Evolutionary conservation across 2,113 vertebrate genomes (phyloP).

Genomic region (Macroglossus sobrinus): DNA sequence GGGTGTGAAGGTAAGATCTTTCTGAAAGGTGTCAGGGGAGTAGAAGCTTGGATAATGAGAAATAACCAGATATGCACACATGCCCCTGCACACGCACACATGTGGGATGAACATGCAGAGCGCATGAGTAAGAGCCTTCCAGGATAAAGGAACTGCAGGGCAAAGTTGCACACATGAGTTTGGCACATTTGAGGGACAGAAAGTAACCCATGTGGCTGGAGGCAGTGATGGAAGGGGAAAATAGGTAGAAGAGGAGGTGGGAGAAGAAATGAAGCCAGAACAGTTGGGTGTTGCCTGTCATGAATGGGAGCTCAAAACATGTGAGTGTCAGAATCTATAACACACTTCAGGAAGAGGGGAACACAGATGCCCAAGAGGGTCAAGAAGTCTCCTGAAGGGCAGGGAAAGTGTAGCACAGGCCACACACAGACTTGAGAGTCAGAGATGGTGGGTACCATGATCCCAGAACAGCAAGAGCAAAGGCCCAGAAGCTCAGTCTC

Average conservation of each 20-base stretch:
- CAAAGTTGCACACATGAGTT: not conserved
- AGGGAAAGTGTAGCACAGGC: too few relatives aligned
- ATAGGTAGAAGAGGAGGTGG: not conserved
- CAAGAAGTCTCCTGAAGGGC: not conserved
- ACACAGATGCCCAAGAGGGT: not conserved
- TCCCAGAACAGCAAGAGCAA: not conserved
- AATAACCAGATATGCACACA: not conserved
- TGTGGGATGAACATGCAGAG: not conserved
- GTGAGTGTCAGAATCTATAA: not conserved
- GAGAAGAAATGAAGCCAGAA: not conserved
- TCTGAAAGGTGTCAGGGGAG: not conserved
- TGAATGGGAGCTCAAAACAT: not conserved
- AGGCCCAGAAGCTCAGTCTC: not conserved
- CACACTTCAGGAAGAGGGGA: not conserved
- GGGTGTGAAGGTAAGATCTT: too few relatives aligned
- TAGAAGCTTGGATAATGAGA: not conserved
- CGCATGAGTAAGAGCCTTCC: not conserved
- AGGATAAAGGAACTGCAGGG: not conserved
- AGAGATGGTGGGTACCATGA: not conserved
- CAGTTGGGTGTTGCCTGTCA: not conserved
- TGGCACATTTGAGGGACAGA: not conserved
- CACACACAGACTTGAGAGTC: not conserved
- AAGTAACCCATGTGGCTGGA: not conserved
- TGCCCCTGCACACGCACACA: accelerated
- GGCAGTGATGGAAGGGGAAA: too few relatives aligned